Base-by-base conservation (phyloP, 2,113 vertebrate genomes). In the Tretioscincus oriximinensis region DNA sequence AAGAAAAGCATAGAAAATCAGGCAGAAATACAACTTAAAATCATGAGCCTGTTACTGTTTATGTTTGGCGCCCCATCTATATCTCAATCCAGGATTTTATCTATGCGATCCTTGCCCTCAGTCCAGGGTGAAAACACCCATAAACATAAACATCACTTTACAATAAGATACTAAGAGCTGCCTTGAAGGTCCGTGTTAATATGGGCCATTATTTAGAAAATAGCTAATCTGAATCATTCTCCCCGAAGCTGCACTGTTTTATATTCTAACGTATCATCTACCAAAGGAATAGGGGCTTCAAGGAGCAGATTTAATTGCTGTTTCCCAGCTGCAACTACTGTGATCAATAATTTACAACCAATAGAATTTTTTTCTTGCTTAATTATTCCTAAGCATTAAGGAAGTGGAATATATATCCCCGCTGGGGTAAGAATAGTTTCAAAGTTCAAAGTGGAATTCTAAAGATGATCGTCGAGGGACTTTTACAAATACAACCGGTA, bases 331-430 rank as follows among this genome's bases (percentile, higher is more conserved):
- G 85, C 83, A 91, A 91, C 85, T 89, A 90, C 89, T 91, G 47
- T 84, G 85, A 92, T 93, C 91, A 91, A 92, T 91, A 91, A 93
- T 93, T 91, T 87, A 92, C 85, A 90, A 88, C 65, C 83, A 69
- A 88, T 81, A 61, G 84, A 81, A 83, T 28, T 31, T 69, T 88
- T 74, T 76, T 86, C 29, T 16, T 74, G 5, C 49, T 82, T 87
- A 89, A 91, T 87, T 90, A 83, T 89, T 91, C 78, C 92, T 85
- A 64, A 69, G 84, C 47, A 88, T 88, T 2, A 7, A 73, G 22
- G 8, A 28, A 28, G 2, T 41, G 45, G 87, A 83, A 90, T 80
- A 92, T 49, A n/a, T 22, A 29, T 78, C 49, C 87, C 87, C 90
- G 68, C 85, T 80, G 81, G 88, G 54, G 85, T 81, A 41, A 87